Percentiles rank a stretch among this genome's conserved stretches.
phyloP scores from a whole-genome alignment of 1,140 invertebrate genomes.

The Ridgeia piscesae region DNA sequence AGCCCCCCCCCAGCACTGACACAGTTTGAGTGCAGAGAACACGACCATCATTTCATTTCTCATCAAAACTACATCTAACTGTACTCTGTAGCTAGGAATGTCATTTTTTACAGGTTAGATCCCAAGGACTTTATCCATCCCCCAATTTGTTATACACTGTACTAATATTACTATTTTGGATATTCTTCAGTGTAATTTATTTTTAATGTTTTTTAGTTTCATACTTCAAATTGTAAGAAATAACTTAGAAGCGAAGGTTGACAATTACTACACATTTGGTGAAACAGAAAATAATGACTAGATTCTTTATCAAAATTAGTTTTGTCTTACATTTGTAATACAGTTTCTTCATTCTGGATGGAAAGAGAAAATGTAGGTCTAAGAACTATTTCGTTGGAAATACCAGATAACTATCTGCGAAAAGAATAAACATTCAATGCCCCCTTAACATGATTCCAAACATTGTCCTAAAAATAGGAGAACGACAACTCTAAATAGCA shows the following conservation, averaged over 20 bases:
- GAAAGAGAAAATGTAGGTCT: background rate
- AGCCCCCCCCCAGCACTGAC: background rate
- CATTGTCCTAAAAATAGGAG: slow-evolving; percentile 17
- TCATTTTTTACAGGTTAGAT: background rate
- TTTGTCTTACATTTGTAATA: background rate
- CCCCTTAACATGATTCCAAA: background rate
- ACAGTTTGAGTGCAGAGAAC: background rate
- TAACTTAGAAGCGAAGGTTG: no score
- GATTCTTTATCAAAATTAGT: background rate
- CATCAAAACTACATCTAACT: background rate
- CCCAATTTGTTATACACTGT: no score
- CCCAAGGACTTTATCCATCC: no score
- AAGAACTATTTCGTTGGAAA: background rate
- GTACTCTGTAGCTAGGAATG: background rate
- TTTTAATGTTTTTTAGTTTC: no score
- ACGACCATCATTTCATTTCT: background rate
- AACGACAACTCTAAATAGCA: slow-evolving; percentile 41
- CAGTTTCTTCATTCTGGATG: no score
- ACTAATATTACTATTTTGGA: no score
- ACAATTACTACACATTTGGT: background rate
- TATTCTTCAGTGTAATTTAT: no score
- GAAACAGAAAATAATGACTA: slow-evolving; percentile 1
- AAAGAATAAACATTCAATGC: background rate
- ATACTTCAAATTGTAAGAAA: no score
- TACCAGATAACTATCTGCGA: no score